phyloP scores from a whole-genome alignment of 2,797 vertebrate genomes.

The Euthynnus affinis region DNA sequence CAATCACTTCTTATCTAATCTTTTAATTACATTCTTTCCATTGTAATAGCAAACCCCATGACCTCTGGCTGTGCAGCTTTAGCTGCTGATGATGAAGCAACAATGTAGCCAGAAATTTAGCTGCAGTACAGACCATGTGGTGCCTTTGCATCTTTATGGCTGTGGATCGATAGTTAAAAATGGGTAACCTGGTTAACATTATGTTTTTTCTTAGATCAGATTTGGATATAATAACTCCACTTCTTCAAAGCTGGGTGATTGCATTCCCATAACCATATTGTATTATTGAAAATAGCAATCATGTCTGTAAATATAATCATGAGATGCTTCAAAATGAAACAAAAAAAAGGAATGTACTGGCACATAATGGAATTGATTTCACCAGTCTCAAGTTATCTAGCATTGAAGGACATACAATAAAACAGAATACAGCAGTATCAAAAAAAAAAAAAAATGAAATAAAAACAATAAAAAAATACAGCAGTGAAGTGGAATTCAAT shows the following conservation, averaged over 20 bases:
- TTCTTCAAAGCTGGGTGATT: background rate
- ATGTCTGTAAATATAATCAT: conserved; percentile 22
- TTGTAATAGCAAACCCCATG: background rate
- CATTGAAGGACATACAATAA: conserved; percentile 44
- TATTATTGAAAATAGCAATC: conserved; percentile 1
- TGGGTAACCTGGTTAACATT: conserved; percentile 12
- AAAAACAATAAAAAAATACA: conserved; percentile 68
- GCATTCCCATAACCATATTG: background rate
- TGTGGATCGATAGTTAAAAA: background rate
- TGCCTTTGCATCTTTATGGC: conserved; percentile 1
- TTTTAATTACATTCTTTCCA: conserved; percentile 25
- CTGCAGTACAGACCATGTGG: background rate
- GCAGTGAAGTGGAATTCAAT: conserved; percentile 72
- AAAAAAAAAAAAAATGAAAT: conserved; percentile 65
- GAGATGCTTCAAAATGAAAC: conserved; percentile 24
- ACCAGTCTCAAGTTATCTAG: conserved; percentile 34
- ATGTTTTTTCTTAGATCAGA: conserved; percentile 7
- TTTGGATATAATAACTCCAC: conserved; percentile 10
- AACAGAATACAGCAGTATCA: conserved; percentile 46
- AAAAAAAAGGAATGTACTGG: conserved; percentile 9
- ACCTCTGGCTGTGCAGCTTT: conserved; percentile 21
- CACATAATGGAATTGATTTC: conserved; percentile 23
- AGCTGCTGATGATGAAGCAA: conserved; percentile 6
- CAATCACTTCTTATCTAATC: conserved; percentile 34
- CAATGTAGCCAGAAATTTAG: background rate